Conservation (phyloP, 1,140 invertebrate species). For the Atta texana region DNA sequence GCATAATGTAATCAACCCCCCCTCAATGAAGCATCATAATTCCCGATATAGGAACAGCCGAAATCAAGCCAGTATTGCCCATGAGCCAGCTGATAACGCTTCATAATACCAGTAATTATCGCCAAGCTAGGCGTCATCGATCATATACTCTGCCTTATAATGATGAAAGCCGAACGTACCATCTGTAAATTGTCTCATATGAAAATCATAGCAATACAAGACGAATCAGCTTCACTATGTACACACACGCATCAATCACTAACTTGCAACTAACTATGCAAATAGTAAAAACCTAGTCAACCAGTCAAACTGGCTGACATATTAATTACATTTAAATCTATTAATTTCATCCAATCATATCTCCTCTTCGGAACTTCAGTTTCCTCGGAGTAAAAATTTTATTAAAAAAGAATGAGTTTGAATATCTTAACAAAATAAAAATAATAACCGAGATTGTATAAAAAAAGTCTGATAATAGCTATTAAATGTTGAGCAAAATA, state of each 20-base stretch:
- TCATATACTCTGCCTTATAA: slow-evolving; percentile 60
- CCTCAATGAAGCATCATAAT: slow-evolving; percentile 78
- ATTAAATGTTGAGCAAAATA: no score
- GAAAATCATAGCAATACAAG: slow-evolving; percentile 49
- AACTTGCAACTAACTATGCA: no score
- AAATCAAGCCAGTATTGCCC: slow-evolving; percentile 72
- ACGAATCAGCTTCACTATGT: slow-evolving; percentile 11
- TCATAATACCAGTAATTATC: slow-evolving; percentile 78
- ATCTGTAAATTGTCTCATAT: slow-evolving; percentile 42
- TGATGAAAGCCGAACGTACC: slow-evolving; percentile 49
- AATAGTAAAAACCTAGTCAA: neutral
- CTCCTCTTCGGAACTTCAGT: neutral
- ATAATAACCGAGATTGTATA: neutral
- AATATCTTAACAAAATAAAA: neutral
- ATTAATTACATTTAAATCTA: slow-evolving; percentile 1
- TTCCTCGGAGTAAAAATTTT: neutral
- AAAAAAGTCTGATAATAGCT: no score
- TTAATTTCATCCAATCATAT: slow-evolving; percentile 1
- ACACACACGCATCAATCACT: slow-evolving; percentile 9
- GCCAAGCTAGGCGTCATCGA: slow-evolving; percentile 69
- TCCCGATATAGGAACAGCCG: slow-evolving; percentile 64
- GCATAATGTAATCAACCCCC: slow-evolving; percentile 62
- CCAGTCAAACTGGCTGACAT: neutral
- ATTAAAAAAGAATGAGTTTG: neutral
- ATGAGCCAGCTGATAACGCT: slow-evolving; percentile 70